A percentile compares a stretch with the other conserved stretches of the same genome.
Evolutionary conservation across 2,113 vertebrate genomes (phyloP).

Genomic region (Pterophyllum scalare): DNA sequence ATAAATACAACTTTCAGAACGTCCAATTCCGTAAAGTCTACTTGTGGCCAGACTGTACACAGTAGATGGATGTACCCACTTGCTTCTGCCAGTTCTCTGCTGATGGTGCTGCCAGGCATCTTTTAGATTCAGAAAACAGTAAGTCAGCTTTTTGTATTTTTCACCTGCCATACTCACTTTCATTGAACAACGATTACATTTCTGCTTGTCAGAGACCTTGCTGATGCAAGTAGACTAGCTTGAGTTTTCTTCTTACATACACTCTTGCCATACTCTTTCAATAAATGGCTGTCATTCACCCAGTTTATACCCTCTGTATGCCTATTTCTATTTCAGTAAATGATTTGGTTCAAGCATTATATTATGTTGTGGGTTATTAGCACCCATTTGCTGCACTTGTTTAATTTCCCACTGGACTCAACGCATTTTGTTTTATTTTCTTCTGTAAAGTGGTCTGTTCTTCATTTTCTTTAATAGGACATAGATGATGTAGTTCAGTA

Average conservation of each 20-base stretch:
- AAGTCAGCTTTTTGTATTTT: constrained; percentile 12
- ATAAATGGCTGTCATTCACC: background rate
- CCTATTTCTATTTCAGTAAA: background rate
- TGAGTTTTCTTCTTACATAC: background rate
- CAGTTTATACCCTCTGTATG: background rate
- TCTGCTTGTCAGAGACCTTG: constrained; percentile 7
- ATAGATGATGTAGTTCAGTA: background rate
- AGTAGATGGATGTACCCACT: background rate
- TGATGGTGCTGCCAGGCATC: background rate
- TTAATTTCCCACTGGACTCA: background rate
- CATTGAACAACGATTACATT: background rate
- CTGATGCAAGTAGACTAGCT: constrained; percentile 5
- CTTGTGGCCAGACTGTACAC: background rate
- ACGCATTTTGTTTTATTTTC: background rate
- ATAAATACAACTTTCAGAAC: background rate
- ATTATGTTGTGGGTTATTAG: background rate
- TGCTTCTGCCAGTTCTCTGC: constrained; percentile 1
- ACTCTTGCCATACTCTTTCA: background rate
- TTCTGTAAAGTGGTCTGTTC: background rate
- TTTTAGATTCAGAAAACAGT: background rate
- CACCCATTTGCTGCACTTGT: background rate
- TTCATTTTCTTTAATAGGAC: background rate
- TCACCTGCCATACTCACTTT: constrained; percentile 3
- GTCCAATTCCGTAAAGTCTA: background rate
- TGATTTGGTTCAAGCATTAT: background rate